Evolutionary conservation across 2,888 invertebrate species (phyloP).

Genomic region (Oscheius sp.): DNA sequence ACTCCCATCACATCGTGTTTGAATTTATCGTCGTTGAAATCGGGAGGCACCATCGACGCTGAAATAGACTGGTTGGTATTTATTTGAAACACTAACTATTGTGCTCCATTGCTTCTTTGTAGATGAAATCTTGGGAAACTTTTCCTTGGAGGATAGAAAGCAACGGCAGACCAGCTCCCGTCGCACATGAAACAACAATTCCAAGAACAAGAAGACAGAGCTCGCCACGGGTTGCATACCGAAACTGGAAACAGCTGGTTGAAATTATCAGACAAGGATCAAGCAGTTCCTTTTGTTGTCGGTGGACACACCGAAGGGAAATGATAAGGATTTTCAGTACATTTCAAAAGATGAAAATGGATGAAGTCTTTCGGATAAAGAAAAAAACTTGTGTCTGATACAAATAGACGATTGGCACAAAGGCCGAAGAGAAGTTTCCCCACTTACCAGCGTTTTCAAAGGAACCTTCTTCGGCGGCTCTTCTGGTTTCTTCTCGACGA

Average conservation of each 20-base stretch:
- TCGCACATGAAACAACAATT: conserved; percentile 48
- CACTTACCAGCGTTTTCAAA: not conserved
- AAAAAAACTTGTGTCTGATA: conserved; percentile 4
- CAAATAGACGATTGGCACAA: not conserved
- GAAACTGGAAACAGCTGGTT: conserved; percentile 52
- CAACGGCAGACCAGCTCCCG: conserved; percentile 61
- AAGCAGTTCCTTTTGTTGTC: not conserved
- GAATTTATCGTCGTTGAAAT: conserved; percentile 38
- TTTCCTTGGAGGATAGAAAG: conserved; percentile 62
- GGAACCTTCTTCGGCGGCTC: conserved; percentile 1
- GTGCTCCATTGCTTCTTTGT: conserved; percentile 41
- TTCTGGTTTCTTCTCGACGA: not conserved
- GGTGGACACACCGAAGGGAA: not conserved
- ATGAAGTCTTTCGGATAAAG: not conserved
- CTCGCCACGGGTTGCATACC: conserved; percentile 56
- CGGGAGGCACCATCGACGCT: not conserved
- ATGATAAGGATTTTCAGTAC: not conserved
- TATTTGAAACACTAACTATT: not conserved
- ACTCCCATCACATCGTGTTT: conserved; percentile 55
- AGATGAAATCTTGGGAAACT: conserved; percentile 55
- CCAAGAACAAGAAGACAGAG: conserved; percentile 53
- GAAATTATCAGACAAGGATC: not conserved
- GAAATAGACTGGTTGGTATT: not conserved
- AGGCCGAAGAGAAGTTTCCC: not conserved
- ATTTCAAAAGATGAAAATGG: too few relatives aligned